Conservation (phyloP, 2,888 invertebrate species). For the Nymphalis polychloros region DNA sequence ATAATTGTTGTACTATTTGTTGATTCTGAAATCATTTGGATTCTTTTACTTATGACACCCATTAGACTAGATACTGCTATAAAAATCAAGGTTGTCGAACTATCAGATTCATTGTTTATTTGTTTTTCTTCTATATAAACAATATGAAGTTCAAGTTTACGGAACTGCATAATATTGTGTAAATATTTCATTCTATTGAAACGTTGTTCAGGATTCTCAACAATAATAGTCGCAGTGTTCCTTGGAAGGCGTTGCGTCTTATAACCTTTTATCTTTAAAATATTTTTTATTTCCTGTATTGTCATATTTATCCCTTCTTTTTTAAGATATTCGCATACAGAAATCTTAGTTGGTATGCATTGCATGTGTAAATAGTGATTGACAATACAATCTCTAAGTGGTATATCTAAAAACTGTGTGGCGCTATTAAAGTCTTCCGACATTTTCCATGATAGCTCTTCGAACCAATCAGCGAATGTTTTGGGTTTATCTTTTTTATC, state of each 20-base stretch:
- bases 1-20: neutral
- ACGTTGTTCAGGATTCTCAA: constrained; percentile 41
- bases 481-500: neutral
- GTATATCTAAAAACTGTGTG: neutral
- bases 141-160: constrained; percentile 26
- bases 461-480: neutral
- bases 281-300: neutral
- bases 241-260: constrained; percentile 40
- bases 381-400: neutral
- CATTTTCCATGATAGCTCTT: neutral
- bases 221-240: constrained; percentile 37
- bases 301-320: neutral
- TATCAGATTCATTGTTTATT: neutral
- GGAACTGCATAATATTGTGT: constrained; percentile 37
- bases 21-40: neutral
- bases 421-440: neutral
- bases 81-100: too few species aligned
- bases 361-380: constrained; percentile 1
- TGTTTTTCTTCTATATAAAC: constrained; percentile 24
- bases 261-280: constrained; percentile 34
- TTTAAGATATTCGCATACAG: neutral
- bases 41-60: constrained; percentile 11
- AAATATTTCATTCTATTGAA: constrained; percentile 41
- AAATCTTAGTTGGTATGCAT: neutral
- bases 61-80: constrained; percentile 11